Conservation (phyloP, 1,140 invertebrate genomes). For the Calliphora vicina region DNA sequence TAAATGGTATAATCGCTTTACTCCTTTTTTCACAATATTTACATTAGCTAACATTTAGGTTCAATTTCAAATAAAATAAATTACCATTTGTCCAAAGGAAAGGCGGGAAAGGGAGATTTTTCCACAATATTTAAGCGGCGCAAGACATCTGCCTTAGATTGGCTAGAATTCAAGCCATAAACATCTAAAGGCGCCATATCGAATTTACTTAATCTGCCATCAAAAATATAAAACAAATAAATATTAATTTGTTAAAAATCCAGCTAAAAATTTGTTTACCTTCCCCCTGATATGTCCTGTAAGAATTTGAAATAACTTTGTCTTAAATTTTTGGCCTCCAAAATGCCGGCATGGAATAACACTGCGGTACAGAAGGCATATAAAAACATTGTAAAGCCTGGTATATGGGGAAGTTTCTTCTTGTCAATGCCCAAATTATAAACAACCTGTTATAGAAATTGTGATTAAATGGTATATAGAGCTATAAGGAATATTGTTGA, state of each 20-base stretch:
- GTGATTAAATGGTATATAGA: background rate
- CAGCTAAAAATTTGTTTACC: slow-evolving; percentile 63
- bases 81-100: slow-evolving; percentile 46
- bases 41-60: too few relatives aligned
- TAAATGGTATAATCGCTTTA: too few relatives aligned
- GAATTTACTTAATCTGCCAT: slow-evolving; percentile 48
- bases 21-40: too few relatives aligned
- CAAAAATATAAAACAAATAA: background rate
- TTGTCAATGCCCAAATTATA: slow-evolving; percentile 70
- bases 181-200: slow-evolving; percentile 66
- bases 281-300: slow-evolving; percentile 76
- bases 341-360: slow-evolving; percentile 80
- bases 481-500: background rate
- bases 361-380: slow-evolving; percentile 82
- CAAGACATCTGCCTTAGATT: slow-evolving; percentile 64
- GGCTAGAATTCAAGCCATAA: slow-evolving; percentile 67
- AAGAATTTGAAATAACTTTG: slow-evolving; percentile 88
- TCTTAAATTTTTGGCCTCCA: slow-evolving; percentile 81
- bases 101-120: slow-evolving; percentile 46
- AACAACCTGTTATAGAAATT: slow-evolving; percentile 64
- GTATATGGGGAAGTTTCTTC: slow-evolving; percentile 69
- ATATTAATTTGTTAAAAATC: background rate
- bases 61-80: too few relatives aligned
- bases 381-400: slow-evolving; percentile 72
- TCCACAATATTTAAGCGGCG: slow-evolving; percentile 46